Evolutionary conservation across 2,797 vertebrate species (phyloP).

Genomic region (Steatocranus sp.): DNA sequence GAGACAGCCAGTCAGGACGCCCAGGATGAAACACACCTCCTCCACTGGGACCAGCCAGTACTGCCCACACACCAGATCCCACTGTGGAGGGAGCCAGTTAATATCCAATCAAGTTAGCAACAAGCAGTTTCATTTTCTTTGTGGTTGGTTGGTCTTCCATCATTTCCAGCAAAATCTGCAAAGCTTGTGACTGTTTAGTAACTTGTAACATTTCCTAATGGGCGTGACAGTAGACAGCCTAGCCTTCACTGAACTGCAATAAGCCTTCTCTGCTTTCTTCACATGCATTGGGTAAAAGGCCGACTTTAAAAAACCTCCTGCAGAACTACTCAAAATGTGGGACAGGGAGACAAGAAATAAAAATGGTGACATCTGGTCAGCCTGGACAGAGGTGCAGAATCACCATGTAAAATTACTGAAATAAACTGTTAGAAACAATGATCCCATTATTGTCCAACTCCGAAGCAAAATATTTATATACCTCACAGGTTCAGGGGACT

Average conservation of each 20-base stretch:
- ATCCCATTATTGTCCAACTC: neutral
- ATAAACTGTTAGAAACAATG: neutral
- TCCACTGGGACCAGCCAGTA: constrained; percentile 89
- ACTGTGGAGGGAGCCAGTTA: constrained; percentile 62
- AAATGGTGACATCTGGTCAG: neutral
- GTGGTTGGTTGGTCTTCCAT: neutral
- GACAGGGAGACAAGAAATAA: neutral
- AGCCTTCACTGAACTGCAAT: neutral
- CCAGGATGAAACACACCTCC: constrained; percentile 88
- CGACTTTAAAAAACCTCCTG: accelerated
- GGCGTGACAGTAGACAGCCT: neutral
- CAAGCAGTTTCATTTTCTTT: neutral
- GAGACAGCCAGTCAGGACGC: constrained; percentile 81
- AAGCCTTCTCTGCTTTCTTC: neutral
- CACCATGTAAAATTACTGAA: neutral
- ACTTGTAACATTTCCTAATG: neutral
- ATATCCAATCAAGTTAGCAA: neutral
- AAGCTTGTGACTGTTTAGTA: neutral
- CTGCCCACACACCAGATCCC: constrained; percentile 86
- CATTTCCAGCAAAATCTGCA: neutral
- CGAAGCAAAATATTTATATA: neutral
- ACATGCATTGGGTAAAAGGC: neutral
- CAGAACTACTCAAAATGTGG: neutral
- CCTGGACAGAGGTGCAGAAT: neutral
- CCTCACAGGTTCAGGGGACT: neutral